These are phyloP conservation scores for Tetragnatha versicolor DNA, from an alignment of 1,140 invertebrate species.

Conservation along the genomic window DNA sequence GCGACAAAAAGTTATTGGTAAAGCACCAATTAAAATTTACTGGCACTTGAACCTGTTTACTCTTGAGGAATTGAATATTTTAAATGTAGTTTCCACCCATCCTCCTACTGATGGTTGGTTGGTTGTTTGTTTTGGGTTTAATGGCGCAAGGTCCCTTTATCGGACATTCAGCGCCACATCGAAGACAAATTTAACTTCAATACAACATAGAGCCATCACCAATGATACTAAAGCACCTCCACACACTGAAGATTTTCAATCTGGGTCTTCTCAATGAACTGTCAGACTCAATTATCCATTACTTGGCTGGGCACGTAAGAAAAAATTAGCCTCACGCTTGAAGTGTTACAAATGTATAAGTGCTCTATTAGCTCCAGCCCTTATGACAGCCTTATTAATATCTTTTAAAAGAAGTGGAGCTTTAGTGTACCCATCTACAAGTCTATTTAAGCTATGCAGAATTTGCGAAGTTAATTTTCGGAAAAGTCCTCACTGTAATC, in stretches of 20 bases:
- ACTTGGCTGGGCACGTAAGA: neutral
- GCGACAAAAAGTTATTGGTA: slow-evolving; percentile 36
- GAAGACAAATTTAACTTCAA: neutral
- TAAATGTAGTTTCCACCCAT: neutral
- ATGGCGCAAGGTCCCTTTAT: no score
- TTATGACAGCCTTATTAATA: no score
- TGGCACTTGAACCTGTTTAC: neutral
- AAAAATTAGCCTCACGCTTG: no score
- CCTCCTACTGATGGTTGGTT: neutral
- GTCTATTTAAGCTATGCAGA: no score
- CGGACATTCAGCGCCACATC: no score
- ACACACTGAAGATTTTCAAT: neutral
- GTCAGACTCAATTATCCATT: neutral
- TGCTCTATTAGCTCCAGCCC: no score
- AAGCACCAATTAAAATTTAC: neutral
- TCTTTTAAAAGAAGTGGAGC: no score
- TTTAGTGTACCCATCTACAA: no score
- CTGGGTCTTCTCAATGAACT: neutral
- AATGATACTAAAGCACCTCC: neutral
- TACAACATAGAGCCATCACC: neutral
- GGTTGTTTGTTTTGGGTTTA: no score
- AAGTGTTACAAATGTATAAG: no score
- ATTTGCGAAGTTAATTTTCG: no score
- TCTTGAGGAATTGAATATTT: neutral
- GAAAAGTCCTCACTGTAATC: no score